A percentile compares a stretch with the other conserved stretches of the same genome.
These are phyloP conservation scores for Drosophila recens DNA, from an alignment of 2,888 invertebrate genomes.

Conservation along the genomic window DNA sequence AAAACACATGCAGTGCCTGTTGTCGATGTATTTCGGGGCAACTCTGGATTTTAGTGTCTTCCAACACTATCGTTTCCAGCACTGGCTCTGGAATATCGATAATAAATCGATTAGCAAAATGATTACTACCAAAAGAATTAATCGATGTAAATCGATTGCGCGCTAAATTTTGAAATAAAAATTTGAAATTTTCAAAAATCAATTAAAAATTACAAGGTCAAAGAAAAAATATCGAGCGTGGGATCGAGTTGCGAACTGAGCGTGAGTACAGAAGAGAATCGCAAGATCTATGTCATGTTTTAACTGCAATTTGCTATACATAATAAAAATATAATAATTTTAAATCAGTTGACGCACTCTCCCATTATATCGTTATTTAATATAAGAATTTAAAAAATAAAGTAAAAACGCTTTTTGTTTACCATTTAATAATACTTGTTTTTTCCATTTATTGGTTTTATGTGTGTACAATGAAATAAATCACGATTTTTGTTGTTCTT, in stretches of 20 bases:
- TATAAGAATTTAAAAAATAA: background rate
- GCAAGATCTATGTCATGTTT: too few species aligned
- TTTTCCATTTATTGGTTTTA: slow-evolving; percentile 71
- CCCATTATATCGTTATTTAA: background rate
- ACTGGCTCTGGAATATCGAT: slow-evolving; percentile 8
- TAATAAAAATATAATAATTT: too few species aligned
- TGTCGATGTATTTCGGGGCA: slow-evolving; percentile 36
- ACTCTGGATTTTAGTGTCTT: slow-evolving; percentile 6
- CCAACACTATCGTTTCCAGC: slow-evolving; percentile 4
- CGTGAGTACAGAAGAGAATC: too few species aligned
- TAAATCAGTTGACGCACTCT: too few species aligned
- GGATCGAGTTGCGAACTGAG: too few species aligned
- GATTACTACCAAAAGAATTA: too few species aligned
- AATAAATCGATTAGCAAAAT: background rate
- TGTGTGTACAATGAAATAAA: slow-evolving; percentile 74
- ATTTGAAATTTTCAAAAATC: too few species aligned
- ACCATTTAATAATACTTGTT: slow-evolving; percentile 77
- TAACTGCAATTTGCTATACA: too few species aligned
- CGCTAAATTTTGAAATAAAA: too few species aligned
- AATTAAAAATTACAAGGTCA: too few species aligned
- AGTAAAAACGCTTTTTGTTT: slow-evolving; percentile 19
- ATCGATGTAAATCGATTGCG: too few species aligned
- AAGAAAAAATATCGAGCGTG: too few species aligned
- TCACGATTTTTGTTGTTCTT: slow-evolving; percentile 70
- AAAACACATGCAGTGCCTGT: slow-evolving; percentile 21